Base-by-base conservation (phyloP, 2,888 invertebrate species). In the Dastarcus helophoroides region DNA sequence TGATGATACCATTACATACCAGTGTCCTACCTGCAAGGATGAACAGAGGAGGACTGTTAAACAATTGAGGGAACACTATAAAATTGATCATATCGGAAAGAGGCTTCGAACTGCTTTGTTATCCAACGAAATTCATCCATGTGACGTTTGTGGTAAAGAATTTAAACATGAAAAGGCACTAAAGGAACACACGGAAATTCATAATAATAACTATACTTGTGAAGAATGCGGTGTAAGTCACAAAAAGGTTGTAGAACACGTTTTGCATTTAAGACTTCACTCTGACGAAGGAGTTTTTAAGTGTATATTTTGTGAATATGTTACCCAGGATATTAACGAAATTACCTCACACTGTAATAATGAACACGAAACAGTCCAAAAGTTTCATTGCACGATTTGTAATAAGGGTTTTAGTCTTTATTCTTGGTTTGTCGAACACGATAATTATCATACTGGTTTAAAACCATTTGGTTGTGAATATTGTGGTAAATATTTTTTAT, bases 371-470 rank as follows among this genome's bases (percentile, higher is more conserved):
- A 51, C 56, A 14, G 33, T 28, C 5, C 36, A 44, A n/a, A 67
- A 67, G 38, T 70, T 68, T 47, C 65, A 63, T 43, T 71, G 71
- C 46, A 63, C 63, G 29, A 58, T 64, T 5, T 71, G 71, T 47
- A 65, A 65, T 41, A 68, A 69, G 47, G 68, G 68, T 9, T 71
- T 71, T 38, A 66, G 65, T 54, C 64, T 68, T 39, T 56, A 63
- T 31, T 63, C 66, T 15, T 69, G 69, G 58, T 68, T 68, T 36
- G 60, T 65, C 44, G 70, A 71, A 31, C 73, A 73, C 54, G 67
- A 67, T 42, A 71, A 71, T 47, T 69, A 65, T 16, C 70, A 71
- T 53, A 68, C 65, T 9, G 68, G 67, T 32, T 58, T 64, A 29
- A 67, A 66, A 29, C 68, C 69, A 29, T 60, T 68, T 34, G 63